Evolutionary conservation across 2,113 vertebrate genomes (phyloP).

Genomic region (Proterorhinus semilunaris): DNA sequence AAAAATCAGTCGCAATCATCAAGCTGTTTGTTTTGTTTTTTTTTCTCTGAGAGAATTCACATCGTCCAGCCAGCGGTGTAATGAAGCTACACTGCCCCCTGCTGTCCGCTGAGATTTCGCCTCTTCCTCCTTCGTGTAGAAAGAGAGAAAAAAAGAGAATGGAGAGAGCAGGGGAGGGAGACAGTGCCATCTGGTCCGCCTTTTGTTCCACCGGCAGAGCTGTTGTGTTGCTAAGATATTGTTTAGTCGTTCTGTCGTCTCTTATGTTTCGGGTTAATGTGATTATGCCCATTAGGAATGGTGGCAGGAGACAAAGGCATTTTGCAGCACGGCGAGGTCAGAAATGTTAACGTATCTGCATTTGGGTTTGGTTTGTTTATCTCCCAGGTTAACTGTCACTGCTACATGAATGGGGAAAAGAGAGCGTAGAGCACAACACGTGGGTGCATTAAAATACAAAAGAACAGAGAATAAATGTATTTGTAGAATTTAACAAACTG

Average conservation of each 20-base stretch:
- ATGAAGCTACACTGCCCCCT: constrained; percentile 67
- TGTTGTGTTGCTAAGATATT: constrained; percentile 8
- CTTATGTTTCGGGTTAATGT: constrained; percentile 1
- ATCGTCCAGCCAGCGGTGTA: constrained; percentile 27
- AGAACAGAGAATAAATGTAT: too few species aligned
- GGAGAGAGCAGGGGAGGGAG: constrained; percentile 10
- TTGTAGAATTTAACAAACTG: too few species aligned
- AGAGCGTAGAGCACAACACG: too few species aligned
- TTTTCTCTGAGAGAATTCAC: constrained; percentile 42
- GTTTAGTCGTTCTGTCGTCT: constrained; percentile 1
- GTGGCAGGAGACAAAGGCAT: neutral
- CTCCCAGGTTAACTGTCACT: too few species aligned
- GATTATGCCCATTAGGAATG: neutral
- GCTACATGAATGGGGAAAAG: too few species aligned
- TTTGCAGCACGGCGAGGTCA: neutral
- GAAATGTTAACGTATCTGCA: neutral
- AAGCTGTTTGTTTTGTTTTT: constrained; percentile 16
- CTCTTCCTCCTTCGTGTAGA: neutral
- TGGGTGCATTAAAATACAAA: too few species aligned
- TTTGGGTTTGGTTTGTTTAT: too few species aligned
- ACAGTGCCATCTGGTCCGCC: constrained; percentile 62
- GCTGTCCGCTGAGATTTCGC: constrained; percentile 42
- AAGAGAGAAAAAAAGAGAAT: neutral
- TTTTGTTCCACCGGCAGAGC: neutral
- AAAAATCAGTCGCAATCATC: neutral